Evolutionary conservation across 2,888 invertebrate species (phyloP).

Genomic region (Sesamia inferens): DNA sequence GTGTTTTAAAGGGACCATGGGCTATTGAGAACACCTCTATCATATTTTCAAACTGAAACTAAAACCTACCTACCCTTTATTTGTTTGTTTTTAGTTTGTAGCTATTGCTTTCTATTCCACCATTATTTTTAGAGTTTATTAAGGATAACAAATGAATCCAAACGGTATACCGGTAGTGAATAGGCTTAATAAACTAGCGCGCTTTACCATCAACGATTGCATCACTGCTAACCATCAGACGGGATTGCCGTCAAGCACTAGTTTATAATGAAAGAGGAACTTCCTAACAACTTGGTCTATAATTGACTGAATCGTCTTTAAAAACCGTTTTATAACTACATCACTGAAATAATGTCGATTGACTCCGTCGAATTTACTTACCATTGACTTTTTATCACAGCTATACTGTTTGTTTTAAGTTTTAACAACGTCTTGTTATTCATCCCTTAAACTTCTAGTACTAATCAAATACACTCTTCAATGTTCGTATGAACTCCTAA

Average conservation of each 20-base stretch:
- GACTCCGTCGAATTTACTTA: not conserved
- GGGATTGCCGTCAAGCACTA: too few relatives aligned
- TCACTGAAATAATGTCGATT: not conserved
- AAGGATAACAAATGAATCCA: not conserved
- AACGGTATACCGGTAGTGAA: not conserved
- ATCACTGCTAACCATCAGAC: too few relatives aligned
- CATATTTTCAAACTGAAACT: not conserved
- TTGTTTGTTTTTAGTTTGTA: not conserved
- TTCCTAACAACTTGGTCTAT: too few relatives aligned
- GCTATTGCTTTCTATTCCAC: constrained; percentile 13
- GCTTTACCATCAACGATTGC: too few relatives aligned
- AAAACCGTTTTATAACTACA: not conserved
- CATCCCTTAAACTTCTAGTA: not conserved
- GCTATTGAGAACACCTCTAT: too few relatives aligned
- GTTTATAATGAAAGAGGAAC: too few relatives aligned
- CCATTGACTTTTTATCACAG: too few relatives aligned
- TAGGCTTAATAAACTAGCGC: too few relatives aligned
- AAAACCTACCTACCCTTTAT: not conserved
- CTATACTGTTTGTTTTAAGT: not conserved
- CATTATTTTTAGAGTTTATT: not conserved
- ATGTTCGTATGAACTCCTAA: not conserved
- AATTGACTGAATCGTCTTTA: not conserved
- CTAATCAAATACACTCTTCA: not conserved
- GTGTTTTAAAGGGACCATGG: not conserved
- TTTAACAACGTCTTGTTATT: not conserved